Percentiles rank a stretch among this genome's conserved stretches.
Conservation (phyloP, 2,113 vertebrate species). For the Caretta caretta region DNA sequence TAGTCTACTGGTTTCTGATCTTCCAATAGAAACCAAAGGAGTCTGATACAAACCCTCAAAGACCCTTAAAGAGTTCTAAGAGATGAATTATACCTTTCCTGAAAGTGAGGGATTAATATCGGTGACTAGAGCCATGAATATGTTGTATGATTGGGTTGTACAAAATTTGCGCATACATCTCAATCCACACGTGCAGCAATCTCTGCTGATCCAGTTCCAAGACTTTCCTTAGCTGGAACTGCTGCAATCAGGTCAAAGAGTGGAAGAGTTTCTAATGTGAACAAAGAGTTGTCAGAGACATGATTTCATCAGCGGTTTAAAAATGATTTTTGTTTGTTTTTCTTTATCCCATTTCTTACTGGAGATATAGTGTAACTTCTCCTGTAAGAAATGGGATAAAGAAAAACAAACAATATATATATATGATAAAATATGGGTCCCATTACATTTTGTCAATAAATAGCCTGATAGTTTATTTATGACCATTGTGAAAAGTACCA, state of each 20-base stretch:
- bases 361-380: too few relatives aligned
- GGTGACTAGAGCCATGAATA: not conserved
- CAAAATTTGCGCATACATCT: not conserved
- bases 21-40: not conserved
- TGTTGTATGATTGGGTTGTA: not conserved
- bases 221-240: not conserved
- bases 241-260: not conserved
- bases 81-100: not conserved
- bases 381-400: too few relatives aligned
- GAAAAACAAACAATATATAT: not conserved
- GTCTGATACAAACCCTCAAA: not conserved
- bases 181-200: not conserved
- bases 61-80: not conserved
- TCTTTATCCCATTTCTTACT: not conserved
- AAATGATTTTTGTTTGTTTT: not conserved
- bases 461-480: not conserved
- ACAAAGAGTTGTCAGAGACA: not conserved
- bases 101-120: not conserved
- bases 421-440: not conserved
- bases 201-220: not conserved
- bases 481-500: not conserved
- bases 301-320: not conserved
- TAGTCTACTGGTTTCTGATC: not conserved
- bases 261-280: not conserved
- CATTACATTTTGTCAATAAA: conserved; percentile 3